These are phyloP conservation scores for Hypanus sabinus DNA, from an alignment of 2,113 vertebrate species.

Conservation along the genomic window DNA sequence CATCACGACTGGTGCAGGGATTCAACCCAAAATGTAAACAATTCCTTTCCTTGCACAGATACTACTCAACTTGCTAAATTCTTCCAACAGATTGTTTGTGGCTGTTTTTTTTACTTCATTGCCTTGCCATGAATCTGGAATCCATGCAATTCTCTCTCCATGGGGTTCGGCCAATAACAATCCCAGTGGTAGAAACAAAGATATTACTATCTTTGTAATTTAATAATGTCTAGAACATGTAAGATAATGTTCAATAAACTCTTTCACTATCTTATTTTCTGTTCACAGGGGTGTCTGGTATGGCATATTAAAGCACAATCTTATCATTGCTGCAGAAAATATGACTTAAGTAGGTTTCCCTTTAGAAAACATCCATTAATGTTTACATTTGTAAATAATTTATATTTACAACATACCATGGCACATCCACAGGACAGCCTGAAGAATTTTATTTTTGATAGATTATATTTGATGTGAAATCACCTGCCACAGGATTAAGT, in stretches of 20 bases:
- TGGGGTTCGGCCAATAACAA: not conserved
- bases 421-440: too few species aligned
- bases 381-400: not conserved
- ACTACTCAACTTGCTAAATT: too few species aligned
- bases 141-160: not conserved
- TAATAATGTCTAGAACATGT: not conserved
- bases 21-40: too few species aligned
- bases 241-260: too few species aligned
- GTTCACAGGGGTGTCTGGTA: not conserved
- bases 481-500: too few species aligned
- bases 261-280: not conserved
- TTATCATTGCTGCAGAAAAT: not conserved
- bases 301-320: not conserved
- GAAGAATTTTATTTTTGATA: too few species aligned
- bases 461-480: too few species aligned
- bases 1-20: too few species aligned
- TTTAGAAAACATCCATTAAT: not conserved
- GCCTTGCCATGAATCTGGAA: not conserved
- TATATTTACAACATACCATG: too few species aligned
- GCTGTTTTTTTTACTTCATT: too few species aligned
- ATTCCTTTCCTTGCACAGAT: too few species aligned
- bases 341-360: not conserved
- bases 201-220: not conserved
- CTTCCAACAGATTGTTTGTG: too few species aligned
- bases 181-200: not conserved